Evolutionary conservation across 2,113 vertebrate species (phyloP), one percentile per base, ranked within the genome.

Genomic region (Pontoporia blainvillei): DNA sequence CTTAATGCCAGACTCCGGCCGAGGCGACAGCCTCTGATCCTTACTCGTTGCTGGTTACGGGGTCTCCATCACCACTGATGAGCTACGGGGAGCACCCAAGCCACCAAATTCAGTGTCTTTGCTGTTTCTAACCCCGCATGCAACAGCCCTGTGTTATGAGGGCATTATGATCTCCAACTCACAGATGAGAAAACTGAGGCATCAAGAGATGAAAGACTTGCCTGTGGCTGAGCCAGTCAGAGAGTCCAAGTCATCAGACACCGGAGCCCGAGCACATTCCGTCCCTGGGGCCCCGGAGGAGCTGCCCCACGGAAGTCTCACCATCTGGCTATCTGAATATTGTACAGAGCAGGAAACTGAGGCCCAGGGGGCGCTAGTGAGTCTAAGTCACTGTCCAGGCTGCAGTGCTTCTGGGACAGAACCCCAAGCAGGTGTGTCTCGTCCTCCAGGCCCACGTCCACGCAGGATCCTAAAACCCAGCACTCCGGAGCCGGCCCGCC

Each of bases 1-100:
- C 5, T 39, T 18, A 27, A 21, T 8, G 39, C 18, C 31, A 14
- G 71, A 12, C 59, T n/a, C 41, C 6, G 9, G 1, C 17, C 0
- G 0, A 7, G 0, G 82, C 0, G 2, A 49, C 31, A 8, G 86
- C 49, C 17, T 17, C 71, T 49, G 73, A 15, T 3, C 23, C 29
- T 29, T 0, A 20, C 2, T 0, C 34, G 0, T 6, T 14, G n/a
- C 2, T 9, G 27, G 15, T 1, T 6, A 8, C 10, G 3, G 79
- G 62, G 6, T 7, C 27, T 5, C 75, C 29, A 0, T 21, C 41
- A 8, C 66, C 67, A 13, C 29, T 0, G 31, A 2, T 2, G 34
- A 36, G 7, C 92, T 27, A 10, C 27, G 8, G 11, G 31, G 44
- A 18, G 57, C 29, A 0, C 25, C n/a, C 0, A 4, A 69, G 84